phyloP scores from a whole-genome alignment of 2,113 vertebrate genomes.

The Taxidea taxus region DNA sequence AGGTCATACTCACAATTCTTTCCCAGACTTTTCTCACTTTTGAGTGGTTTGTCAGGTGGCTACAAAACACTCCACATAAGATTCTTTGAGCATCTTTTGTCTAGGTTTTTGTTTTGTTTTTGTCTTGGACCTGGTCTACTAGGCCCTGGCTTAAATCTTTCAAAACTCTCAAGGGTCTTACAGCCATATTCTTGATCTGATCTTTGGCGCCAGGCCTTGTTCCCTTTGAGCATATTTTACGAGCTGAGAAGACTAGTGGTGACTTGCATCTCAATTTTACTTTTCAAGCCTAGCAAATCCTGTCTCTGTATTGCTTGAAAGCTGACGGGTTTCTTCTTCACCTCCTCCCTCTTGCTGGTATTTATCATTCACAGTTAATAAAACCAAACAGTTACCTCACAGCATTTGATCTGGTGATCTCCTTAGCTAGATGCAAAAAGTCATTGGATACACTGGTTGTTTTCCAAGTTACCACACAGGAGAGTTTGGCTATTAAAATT shows the following conservation, averaged over 20 bases:
- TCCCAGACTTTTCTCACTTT: background rate
- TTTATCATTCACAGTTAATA: background rate
- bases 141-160: background rate
- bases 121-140: background rate
- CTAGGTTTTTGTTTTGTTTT: background rate
- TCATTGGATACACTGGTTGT: background rate
- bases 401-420: background rate
- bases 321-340: background rate
- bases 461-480: background rate
- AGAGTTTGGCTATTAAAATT: background rate
- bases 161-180: background rate
- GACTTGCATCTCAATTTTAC: background rate
- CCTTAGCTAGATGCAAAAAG: background rate
- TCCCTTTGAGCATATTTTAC: background rate
- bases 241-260: background rate
- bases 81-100: background rate
- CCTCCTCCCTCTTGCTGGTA: background rate
- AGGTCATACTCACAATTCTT: background rate
- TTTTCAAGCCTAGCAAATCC: background rate
- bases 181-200: background rate
- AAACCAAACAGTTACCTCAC: background rate
- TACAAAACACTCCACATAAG: background rate
- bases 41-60: background rate
- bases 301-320: background rate
- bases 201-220: background rate